Conservation (phyloP, 1,140 invertebrate species). For the Yoshiicerus persimilis region DNA sequence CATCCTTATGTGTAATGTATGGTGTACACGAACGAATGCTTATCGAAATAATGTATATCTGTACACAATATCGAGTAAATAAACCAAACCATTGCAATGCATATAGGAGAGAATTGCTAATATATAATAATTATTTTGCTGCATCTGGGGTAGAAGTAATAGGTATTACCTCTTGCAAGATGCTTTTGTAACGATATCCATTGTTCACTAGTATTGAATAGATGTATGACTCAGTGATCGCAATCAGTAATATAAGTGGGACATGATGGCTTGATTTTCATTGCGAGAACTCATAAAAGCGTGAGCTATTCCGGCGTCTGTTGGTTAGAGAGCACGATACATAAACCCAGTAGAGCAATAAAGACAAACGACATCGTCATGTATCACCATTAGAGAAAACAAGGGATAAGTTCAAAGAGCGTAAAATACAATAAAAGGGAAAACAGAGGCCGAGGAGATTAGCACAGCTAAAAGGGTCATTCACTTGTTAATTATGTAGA, state of each 20-base stretch:
- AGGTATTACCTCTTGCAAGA: too few species aligned
- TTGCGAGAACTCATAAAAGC: neutral
- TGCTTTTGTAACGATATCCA: too few species aligned
- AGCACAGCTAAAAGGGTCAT: neutral
- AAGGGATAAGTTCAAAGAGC: neutral
- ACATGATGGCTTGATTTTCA: neutral
- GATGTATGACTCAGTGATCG: neutral
- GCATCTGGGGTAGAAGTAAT: too few species aligned
- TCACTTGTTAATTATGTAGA: constrained; percentile 1
- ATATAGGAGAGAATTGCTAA: too few species aligned
- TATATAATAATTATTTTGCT: too few species aligned
- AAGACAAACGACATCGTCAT: neutral
- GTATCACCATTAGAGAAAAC: neutral
- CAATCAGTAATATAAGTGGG: neutral
- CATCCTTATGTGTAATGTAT: too few species aligned
- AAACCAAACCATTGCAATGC: neutral
- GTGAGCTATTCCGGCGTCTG: neutral
- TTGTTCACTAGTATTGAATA: too few species aligned
- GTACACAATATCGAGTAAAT: neutral
- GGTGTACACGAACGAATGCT: neutral
- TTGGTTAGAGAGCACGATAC: neutral
- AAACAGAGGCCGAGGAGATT: neutral
- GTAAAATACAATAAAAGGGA: constrained; percentile 4
- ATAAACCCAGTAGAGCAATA: neutral
- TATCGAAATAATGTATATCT: neutral